Evolutionary conservation across 2,113 vertebrate species (phyloP), one percentile per base, ranked within the genome.

Genomic region (Halcyon senegalensis): DNA sequence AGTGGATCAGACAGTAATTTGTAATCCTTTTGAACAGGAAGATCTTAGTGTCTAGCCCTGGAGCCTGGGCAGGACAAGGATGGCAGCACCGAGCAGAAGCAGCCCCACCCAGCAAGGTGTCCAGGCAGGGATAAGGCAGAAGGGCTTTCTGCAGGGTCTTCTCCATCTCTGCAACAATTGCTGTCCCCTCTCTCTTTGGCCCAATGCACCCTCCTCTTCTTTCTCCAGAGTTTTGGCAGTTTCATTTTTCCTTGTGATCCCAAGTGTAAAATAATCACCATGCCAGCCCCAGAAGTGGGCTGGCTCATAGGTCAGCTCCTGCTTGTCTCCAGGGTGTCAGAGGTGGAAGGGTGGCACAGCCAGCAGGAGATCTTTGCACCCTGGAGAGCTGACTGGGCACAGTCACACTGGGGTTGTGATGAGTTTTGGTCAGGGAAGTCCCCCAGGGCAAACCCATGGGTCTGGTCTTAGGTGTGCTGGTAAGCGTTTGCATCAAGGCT

Each of bases 1-100:
- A 97, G 94, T 80, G 95, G 95, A 97, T 96, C 94, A 96, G 97
- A 97, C 93, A 93, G 94, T 90, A 92, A 96, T 96, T 97, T 96
- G 85, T 97, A 97, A 96, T 96, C 91, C 79, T 66, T 94, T 91
- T 55, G 63, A 95, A 94, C 2, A 68, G 89, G 58, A 84, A 89
- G 86, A 94, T 93, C 84, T 81, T 64, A 92, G 50, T 35, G 93
- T 91, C 93, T 97, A 4, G 20, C 72, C 64, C 85, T 48, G 81
- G 63, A 95, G 86, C 78, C 76, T 55, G 90, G 67, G 64, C 91
- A 69, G 66, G 56, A 59, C 37, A 5, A 31, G 41, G 12, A 16
- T 39, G 63, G 82, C 78, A 69, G 53, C 15, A 2, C 0, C 3
- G 51, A 84, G 74, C 69, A 39, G 62, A 67, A 43, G 28, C 13